Evolutionary conservation across 2,888 invertebrate genomes (phyloP), one percentile per base, ranked within the genome.

Genomic region (Sympetrum striolatum): DNA sequence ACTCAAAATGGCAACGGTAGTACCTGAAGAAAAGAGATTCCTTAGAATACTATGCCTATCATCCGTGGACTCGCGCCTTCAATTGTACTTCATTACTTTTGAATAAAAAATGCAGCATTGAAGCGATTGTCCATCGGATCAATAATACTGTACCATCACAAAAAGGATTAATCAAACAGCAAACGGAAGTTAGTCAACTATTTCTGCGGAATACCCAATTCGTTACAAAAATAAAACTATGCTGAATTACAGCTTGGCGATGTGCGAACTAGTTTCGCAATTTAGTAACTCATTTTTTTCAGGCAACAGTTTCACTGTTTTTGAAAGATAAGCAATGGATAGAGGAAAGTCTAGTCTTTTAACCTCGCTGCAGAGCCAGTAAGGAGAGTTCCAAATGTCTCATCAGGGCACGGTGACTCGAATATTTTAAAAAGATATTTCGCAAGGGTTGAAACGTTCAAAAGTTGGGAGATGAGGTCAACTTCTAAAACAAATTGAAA

Each of bases 61-160:
- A 37, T 86, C 86, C 35, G 37, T 60, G 86, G 60, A 60, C 37
- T 31, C 60, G n/a, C 86, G 39, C 37, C n/a, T 39, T 37, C 86
- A 86, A 48, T 86, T 39, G 22, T 39, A 64, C 60, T 64, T 39
- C 86, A 86, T 86, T 58, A 35, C 37, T 39, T 86, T n/a, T 18
- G 37, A n/a, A 37, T 60, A 5, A 60, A 31, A 86, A 60, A 58
- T 86, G 60, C 37, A 86, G 60, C 37, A 64, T 48, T 37, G 60
- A 86, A 86, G 22, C 64, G 86, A 37, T 35, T 60, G 2, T 10
- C 86, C 86, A 25, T 12, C 60, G n/a, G 86, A 86, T 60, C 8
- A 31, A 37, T 86, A 86, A 86, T 86, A 86, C 86, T 86, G 86
- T 86, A 86, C 86, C 86, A 86, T 86, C 64, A 86, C 86, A 58